These are phyloP conservation scores for Limnephilus marmoratus DNA, from an alignment of 2,888 invertebrate species.

Conservation along the genomic window DNA sequence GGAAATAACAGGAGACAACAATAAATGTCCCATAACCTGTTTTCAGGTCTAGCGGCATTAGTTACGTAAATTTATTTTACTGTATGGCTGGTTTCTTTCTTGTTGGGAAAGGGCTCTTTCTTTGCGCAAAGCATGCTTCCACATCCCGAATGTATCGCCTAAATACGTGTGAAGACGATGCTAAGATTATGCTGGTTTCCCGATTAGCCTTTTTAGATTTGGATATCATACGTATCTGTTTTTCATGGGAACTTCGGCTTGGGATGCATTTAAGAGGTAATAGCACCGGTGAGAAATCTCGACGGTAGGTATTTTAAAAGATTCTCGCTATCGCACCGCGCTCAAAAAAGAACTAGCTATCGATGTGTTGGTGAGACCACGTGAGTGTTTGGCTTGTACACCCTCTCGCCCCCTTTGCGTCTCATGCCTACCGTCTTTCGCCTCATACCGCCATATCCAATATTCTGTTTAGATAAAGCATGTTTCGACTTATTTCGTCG, in stretches of 20 bases:
- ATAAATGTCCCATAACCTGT: background rate
- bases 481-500: no score
- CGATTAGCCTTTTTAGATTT: slow-evolving; percentile 19
- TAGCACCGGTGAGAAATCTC: no score
- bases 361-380: no score
- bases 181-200: background rate
- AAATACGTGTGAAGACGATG: slow-evolving; percentile 12
- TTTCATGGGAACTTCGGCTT: background rate
- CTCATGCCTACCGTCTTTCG: no score
- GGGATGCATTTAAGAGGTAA: background rate
- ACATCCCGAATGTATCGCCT: background rate
- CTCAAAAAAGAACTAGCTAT: no score
- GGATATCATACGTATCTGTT: slow-evolving; percentile 13
- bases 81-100: background rate
- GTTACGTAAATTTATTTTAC: background rate
- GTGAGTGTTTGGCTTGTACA: no score
- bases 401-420: no score
- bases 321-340: no score
- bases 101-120: background rate
- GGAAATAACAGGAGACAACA: background rate
- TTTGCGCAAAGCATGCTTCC: background rate
- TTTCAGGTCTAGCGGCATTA: background rate
- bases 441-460: no score
- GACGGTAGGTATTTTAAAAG: no score
- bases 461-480: no score